phyloP scores from a whole-genome alignment of 2,113 vertebrate genomes.

The Gavialis gangeticus region DNA sequence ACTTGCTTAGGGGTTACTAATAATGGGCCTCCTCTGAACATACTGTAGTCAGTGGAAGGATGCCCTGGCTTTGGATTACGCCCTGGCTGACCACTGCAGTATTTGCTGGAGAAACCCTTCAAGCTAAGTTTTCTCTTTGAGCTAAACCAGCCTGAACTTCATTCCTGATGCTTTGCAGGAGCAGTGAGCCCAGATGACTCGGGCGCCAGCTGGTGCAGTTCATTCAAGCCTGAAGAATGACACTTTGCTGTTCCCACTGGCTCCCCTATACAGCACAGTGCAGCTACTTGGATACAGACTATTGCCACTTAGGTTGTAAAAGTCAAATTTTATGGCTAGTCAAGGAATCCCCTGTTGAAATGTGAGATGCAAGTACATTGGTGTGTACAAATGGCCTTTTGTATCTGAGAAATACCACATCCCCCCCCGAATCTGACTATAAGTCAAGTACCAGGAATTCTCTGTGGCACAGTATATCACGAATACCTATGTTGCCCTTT shows the following conservation, averaged over 20 bases:
- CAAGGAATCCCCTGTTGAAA: background rate
- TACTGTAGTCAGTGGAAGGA: background rate
- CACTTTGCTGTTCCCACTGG: background rate
- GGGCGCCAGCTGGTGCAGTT: background rate
- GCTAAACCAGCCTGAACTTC: constrained; percentile 11
- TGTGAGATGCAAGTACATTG: background rate
- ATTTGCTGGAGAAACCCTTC: background rate
- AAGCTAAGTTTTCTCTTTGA: background rate
- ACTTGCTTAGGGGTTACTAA: background rate
- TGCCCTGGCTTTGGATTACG: background rate
- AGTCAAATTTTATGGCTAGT: rapidly evolving
- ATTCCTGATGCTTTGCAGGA: constrained; percentile 22
- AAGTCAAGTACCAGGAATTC: background rate
- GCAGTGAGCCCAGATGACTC: constrained; percentile 37
- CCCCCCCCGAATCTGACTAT: background rate
- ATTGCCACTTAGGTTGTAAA: constrained; percentile 15
- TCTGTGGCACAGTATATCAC: background rate
- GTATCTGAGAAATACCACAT: background rate
- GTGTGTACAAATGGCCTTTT: background rate
- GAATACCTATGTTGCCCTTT: background rate
- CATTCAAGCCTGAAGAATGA: background rate
- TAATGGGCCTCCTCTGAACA: background rate
- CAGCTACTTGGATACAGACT: rapidly evolving
- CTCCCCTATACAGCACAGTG: rapidly evolving
- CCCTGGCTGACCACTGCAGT: background rate